phyloP scores from a whole-genome alignment of 53 echinoderm and acorn worm species.

The Arbacia lixula region DNA sequence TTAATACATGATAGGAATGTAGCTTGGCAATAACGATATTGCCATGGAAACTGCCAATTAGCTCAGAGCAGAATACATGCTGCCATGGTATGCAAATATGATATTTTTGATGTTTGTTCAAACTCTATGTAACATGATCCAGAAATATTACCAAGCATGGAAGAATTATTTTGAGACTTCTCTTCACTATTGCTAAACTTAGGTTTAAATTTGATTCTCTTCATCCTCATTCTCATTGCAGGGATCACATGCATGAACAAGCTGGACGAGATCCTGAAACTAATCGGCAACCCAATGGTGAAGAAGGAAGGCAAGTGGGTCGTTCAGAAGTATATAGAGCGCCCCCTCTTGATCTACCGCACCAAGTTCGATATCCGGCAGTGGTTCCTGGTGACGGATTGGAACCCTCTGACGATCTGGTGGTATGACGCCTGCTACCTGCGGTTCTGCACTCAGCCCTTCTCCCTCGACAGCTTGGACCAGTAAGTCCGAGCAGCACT shows the following conservation, averaged over 20 bases:
- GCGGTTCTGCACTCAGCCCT: conserved; percentile 92
- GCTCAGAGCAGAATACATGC: too few relatives aligned
- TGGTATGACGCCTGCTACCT: conserved; percentile 87
- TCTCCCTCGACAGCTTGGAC: conserved; percentile 69
- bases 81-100: too few relatives aligned
- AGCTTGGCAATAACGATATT: too few relatives aligned
- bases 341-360: conserved; percentile 92
- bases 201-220: too few relatives aligned
- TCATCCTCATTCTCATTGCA: too few relatives aligned
- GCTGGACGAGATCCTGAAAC: conserved; percentile 90
- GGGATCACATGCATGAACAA: conserved; percentile 97
- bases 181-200: too few relatives aligned
- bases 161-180: too few relatives aligned
- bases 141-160: too few relatives aligned
- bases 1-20: too few relatives aligned
- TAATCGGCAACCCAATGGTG: conserved; percentile 87
- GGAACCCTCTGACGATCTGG: conserved; percentile 98
- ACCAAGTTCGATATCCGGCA: conserved; percentile 99
- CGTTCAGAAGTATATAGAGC: conserved; percentile 99
- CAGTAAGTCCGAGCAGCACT: conserved; percentile 25
- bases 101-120: too few relatives aligned
- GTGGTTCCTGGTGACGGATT: conserved; percentile 99
- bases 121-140: too few relatives aligned
- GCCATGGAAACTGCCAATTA: too few relatives aligned
- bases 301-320: conserved; percentile 98